phyloP scores from a whole-genome alignment of 23 tunicate species.

The Trididemnum miniatum region DNA sequence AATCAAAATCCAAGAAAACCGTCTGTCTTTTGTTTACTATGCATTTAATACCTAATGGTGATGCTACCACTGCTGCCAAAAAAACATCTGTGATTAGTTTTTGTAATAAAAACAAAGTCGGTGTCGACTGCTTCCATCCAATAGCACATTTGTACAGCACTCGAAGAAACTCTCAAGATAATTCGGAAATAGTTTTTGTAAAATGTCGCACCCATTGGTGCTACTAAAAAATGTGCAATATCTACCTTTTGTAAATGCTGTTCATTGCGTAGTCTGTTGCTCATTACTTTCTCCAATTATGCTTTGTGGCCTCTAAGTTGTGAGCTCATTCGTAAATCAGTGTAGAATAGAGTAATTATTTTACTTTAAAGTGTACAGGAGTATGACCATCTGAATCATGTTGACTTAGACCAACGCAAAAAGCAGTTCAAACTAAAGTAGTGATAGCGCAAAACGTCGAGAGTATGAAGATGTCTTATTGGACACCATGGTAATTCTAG shows the following conservation, averaged over 20 bases:
- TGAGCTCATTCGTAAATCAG: too few species aligned
- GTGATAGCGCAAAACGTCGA: neutral
- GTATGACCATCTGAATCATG: slow-evolving; percentile 96
- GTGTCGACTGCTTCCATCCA: neutral
- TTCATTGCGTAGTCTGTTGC: too few species aligned
- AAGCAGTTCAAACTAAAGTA: neutral
- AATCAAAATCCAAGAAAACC: neutral
- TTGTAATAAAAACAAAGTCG: neutral
- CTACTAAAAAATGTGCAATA: too few species aligned
- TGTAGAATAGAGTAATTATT: neutral
- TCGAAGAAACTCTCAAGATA: neutral
- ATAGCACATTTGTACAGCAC: neutral
- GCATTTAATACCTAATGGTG: neutral
- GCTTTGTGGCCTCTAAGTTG: too few species aligned
- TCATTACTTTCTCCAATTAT: too few species aligned
- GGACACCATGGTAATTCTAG: neutral
- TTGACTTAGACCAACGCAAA: slow-evolving; percentile 39
- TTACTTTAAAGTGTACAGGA: slow-evolving; percentile 67
- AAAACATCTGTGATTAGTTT: neutral
- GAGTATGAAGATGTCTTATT: neutral
- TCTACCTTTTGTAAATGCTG: too few species aligned
- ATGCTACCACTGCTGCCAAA: neutral
- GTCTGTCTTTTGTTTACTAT: neutral
- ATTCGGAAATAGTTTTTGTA: too few species aligned
- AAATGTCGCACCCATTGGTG: too few species aligned